Conservation (phyloP, 92 coral and sea anemone genomes). For the Desmophyllum pertusum region DNA sequence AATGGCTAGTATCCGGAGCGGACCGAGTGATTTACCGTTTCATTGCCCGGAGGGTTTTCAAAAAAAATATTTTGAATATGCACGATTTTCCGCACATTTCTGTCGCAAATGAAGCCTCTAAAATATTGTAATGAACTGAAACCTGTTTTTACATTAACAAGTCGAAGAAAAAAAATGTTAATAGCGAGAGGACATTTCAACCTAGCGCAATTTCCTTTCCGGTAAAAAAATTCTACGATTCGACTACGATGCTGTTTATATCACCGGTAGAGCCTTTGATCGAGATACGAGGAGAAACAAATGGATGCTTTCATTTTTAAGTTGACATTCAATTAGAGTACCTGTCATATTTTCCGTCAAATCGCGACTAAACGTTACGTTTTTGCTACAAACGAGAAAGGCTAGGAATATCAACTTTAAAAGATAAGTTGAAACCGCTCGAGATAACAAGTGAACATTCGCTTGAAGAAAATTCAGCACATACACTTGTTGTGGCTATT, state of each 20-base stretch:
- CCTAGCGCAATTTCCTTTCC: not conserved
- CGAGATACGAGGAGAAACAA: not conserved
- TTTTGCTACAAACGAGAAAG: not conserved
- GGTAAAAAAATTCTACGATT: not conserved
- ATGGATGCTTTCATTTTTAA: not conserved
- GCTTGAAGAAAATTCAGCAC: not conserved
- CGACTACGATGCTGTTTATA: not conserved
- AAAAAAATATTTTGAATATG: not conserved
- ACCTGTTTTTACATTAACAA: not conserved
- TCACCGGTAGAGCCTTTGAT: not conserved
- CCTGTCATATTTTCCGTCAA: conserved; percentile 6
- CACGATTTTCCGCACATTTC: not conserved
- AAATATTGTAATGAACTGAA: not conserved
- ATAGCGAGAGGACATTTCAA: not conserved
- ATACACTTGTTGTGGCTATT: not conserved
- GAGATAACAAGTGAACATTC: not conserved
- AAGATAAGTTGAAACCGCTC: conserved; percentile 5
- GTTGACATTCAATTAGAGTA: not conserved
- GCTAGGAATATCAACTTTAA: not conserved
- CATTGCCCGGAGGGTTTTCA: not conserved
- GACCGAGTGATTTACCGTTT: not conserved
- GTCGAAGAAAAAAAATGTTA: not conserved
- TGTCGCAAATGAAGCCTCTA: not conserved
- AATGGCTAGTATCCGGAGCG: not conserved
- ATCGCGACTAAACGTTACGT: not conserved